These are phyloP conservation scores for Hyaena hyaena DNA, from an alignment of 2,113 vertebrate species.

Conservation along the genomic window DNA sequence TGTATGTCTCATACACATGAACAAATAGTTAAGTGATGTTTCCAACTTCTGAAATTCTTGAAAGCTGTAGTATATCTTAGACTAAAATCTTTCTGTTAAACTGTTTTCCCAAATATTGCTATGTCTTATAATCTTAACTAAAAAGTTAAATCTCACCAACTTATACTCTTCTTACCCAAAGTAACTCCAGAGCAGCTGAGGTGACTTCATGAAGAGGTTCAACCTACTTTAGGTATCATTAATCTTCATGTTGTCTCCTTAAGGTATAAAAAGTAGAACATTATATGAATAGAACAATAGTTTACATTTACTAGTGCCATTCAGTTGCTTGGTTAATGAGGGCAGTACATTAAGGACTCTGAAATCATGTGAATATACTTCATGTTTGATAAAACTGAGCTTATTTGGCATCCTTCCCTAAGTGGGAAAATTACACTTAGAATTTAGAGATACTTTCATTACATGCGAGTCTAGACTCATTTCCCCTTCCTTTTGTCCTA, in stretches of 20 bases:
- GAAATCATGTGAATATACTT: neutral
- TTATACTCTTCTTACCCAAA: neutral
- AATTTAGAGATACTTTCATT: conserved; percentile 9
- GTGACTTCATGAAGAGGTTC: neutral
- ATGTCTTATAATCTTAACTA: neutral
- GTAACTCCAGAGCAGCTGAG: neutral
- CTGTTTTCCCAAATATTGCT: neutral
- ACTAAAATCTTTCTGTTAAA: neutral
- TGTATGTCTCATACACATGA: neutral
- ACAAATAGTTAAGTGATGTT: neutral
- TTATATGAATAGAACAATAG: neutral
- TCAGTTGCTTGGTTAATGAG: neutral
- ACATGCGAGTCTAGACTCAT: neutral
- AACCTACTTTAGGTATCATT: neutral
- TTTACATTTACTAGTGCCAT: neutral
- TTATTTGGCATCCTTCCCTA: neutral
- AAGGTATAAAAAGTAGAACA: neutral
- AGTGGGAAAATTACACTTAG: neutral
- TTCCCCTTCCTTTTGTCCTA: neutral
- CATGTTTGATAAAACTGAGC: neutral
- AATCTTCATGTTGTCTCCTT: neutral
- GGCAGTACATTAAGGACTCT: neutral
- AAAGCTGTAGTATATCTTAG: neutral
- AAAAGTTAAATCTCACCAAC: neutral
- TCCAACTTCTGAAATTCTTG: neutral